Conservation (phyloP, 2,113 vertebrate species). For the Platycercus adscitus region DNA sequence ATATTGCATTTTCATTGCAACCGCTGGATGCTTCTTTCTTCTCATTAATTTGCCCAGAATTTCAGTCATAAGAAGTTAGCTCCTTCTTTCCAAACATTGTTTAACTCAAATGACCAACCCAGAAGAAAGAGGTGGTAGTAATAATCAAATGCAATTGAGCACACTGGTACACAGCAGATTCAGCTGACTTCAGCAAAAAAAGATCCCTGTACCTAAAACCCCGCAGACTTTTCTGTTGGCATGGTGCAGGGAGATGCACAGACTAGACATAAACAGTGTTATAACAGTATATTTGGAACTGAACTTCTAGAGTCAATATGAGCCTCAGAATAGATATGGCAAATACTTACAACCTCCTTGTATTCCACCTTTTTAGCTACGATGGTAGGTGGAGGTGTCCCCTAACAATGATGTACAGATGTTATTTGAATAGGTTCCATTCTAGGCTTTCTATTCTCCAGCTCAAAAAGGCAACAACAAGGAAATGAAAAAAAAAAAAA, state of each 20-base stretch:
- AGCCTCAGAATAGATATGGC: background rate
- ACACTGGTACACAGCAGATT: background rate
- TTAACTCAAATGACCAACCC: background rate
- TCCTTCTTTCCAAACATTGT: background rate
- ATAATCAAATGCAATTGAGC: background rate
- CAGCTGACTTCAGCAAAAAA: background rate
- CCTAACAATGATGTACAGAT: background rate
- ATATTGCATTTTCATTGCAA: background rate
- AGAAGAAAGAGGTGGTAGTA: background rate
- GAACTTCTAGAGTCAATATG: background rate
- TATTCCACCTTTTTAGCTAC: background rate
- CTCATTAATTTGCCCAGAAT: background rate
- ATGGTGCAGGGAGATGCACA: background rate
- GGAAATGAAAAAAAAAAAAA: background rate
- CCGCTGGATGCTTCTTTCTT: background rate
- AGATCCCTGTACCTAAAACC: background rate
- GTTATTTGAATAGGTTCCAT: background rate
- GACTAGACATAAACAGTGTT: background rate
- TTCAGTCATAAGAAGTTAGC: background rate
- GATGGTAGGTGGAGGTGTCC: background rate
- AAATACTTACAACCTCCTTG: background rate
- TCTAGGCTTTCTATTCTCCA: background rate
- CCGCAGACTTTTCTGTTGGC: background rate
- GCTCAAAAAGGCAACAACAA: background rate
- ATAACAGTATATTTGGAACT: background rate